Percentiles rank a stretch among this genome's conserved stretches.
phyloP scores from a whole-genome alignment of 2,797 vertebrate genomes.

The Nannoperca australis region DNA sequence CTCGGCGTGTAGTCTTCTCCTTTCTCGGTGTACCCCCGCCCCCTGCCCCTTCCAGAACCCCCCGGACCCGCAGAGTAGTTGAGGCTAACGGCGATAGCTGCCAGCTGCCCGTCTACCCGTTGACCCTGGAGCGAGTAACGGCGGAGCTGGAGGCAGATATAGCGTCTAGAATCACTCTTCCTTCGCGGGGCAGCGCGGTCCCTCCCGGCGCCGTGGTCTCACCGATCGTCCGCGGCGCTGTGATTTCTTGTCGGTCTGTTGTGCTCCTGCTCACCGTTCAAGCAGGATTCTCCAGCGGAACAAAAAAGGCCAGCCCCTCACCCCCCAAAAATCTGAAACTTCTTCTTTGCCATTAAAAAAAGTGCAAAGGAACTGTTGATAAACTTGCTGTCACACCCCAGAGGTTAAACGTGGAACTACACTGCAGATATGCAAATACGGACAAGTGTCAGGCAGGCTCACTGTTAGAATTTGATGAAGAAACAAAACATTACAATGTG shows the following conservation, averaged over 20 bases:
- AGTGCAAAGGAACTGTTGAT: conserved; percentile 66
- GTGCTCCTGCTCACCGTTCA: conserved; percentile 80
- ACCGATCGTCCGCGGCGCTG: conserved; percentile 48
- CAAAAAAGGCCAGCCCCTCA: conserved; percentile 81
- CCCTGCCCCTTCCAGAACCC: conserved; percentile 76
- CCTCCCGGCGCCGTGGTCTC: conserved; percentile 44
- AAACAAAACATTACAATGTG: background rate
- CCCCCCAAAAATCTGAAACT: conserved; percentile 72
- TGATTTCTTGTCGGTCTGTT: conserved; percentile 67
- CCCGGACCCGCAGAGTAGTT: conserved; percentile 81
- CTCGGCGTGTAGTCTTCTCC: conserved; percentile 79
- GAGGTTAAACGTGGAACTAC: conserved; percentile 63
- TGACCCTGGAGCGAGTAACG: conserved; percentile 57
- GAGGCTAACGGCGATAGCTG: conserved; percentile 78
- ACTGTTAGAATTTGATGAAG: too few relatives aligned
- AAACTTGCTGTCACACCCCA: conserved; percentile 75
- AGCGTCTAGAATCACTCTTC: conserved; percentile 25
- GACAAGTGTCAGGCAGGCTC: background rate
- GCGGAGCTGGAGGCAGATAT: conserved; percentile 49
- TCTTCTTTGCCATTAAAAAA: conserved; percentile 76
- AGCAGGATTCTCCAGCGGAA: conserved; percentile 84
- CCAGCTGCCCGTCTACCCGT: conserved; percentile 58
- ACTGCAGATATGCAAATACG: conserved; percentile 63
- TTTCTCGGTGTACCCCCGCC: conserved; percentile 74
- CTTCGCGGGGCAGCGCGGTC: conserved; percentile 28